Conservation (phyloP, 2,113 vertebrate species). For the Pangasianodon gigas region DNA sequence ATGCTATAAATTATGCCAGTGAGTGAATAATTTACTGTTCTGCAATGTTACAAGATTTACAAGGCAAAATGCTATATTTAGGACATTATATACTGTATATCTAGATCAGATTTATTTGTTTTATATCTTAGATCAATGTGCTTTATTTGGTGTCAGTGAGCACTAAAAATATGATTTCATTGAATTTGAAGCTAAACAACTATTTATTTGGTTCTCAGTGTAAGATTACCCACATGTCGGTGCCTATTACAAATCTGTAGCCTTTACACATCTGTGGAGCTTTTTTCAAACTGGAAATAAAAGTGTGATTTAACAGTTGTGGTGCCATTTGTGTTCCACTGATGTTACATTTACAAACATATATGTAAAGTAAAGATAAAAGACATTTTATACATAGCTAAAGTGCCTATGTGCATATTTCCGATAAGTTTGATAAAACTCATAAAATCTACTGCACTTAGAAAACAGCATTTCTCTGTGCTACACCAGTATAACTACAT, state of each 20-base stretch:
- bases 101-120: neutral
- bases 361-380: neutral
- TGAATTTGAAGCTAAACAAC: neutral
- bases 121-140: neutral
- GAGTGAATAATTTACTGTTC: neutral
- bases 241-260: neutral
- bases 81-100: neutral
- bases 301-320: neutral
- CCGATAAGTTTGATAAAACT: neutral
- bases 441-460: neutral
- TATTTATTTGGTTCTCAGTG: neutral
- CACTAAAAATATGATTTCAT: neutral
- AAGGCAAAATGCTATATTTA: neutral
- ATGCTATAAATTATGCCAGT: neutral
- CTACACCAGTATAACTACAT: too few relatives aligned
- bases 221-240: neutral
- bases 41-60: neutral
- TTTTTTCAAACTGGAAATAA: neutral
- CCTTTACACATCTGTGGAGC: neutral
- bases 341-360: neutral
- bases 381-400: neutral
- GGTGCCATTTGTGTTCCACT: neutral
- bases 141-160: neutral
- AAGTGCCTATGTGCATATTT: neutral
- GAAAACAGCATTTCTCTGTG: too few relatives aligned